A percentile compares a stretch with the other conserved stretches of the same genome.
These are phyloP conservation scores for Acanthosepion esculentum DNA, from an alignment of 2,888 invertebrate genomes.

Conservation along the genomic window DNA sequence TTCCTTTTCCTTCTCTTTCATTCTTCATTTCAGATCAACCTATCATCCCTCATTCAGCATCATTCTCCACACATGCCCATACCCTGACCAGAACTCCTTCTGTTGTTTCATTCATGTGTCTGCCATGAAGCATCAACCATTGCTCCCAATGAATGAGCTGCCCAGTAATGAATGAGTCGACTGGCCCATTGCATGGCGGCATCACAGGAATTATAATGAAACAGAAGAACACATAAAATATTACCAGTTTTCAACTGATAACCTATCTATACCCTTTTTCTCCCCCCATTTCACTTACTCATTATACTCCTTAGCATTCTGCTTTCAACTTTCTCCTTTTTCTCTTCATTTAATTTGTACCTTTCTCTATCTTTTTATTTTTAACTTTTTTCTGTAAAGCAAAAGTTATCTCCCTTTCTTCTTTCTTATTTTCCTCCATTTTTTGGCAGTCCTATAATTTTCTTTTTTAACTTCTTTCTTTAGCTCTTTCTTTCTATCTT, in stretches of 20 bases:
- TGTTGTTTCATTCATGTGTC: not conserved
- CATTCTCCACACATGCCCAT: not conserved
- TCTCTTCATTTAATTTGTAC: not conserved
- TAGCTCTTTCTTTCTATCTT: no score
- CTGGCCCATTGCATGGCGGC: not conserved
- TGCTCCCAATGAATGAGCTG: not conserved
- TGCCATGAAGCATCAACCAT: not conserved
- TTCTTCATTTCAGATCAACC: not conserved
- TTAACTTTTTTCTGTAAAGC: not conserved
- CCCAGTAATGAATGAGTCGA: not conserved
- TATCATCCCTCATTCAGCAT: constrained; percentile 22
- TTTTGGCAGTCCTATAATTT: not conserved
- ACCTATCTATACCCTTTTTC: not conserved
- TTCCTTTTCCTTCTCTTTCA: not conserved
- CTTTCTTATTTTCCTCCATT: not conserved
- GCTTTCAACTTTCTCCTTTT: not conserved
- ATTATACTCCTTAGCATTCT: not conserved
- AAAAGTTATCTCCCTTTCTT: not conserved
- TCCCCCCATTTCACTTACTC: not conserved
- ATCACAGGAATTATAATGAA: constrained; percentile 9
- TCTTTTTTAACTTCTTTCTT: not conserved
- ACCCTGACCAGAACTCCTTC: not conserved
- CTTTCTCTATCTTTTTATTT: not conserved
- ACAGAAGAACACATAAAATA: constrained; percentile 2
- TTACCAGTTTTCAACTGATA: constrained; percentile 33